A percentile compares a stretch with the other conserved stretches of the same genome.
These are phyloP conservation scores for Homalodisca vitripennis DNA, from an alignment of 1,140 invertebrate genomes.

Conservation along the genomic window DNA sequence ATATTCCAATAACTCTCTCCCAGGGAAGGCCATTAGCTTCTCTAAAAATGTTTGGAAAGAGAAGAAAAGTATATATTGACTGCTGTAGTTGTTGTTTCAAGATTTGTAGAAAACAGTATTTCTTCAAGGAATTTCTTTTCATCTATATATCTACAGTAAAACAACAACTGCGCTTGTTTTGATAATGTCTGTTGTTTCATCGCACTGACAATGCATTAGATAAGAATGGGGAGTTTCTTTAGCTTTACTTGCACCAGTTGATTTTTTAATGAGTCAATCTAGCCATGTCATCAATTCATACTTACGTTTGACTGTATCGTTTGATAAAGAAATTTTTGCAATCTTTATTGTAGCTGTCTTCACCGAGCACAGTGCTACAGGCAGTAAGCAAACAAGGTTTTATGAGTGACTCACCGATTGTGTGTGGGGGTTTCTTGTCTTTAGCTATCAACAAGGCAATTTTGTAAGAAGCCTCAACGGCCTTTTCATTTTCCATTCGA, in stretches of 20 bases:
- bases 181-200: conserved; percentile 31
- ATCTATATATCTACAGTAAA: conserved; percentile 31
- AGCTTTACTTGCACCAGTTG: conserved; percentile 28
- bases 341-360: too few species aligned
- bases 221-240: conserved; percentile 32
- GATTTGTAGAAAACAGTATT: conserved; percentile 31
- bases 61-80: conserved; percentile 31
- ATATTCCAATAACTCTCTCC: conserved; percentile 44
- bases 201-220: conserved; percentile 35
- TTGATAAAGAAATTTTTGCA: too few species aligned
- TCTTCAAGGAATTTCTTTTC: conserved; percentile 29
- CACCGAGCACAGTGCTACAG: too few species aligned
- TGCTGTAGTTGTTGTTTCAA: conserved; percentile 32
- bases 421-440: too few species aligned
- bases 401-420: too few species aligned
- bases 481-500: too few species aligned
- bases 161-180: conserved; percentile 29
- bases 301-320: too few species aligned
- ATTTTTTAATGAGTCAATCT: too few species aligned
- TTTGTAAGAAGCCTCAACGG: too few species aligned
- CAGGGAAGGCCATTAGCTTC: conserved; percentile 25
- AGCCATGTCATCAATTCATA: too few species aligned
- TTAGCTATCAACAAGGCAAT: too few species aligned
- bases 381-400: too few species aligned
- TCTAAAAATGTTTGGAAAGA: conserved; percentile 14